Base-by-base conservation (phyloP, 1,140 invertebrate species). In the Octopus sinensis region DNA sequence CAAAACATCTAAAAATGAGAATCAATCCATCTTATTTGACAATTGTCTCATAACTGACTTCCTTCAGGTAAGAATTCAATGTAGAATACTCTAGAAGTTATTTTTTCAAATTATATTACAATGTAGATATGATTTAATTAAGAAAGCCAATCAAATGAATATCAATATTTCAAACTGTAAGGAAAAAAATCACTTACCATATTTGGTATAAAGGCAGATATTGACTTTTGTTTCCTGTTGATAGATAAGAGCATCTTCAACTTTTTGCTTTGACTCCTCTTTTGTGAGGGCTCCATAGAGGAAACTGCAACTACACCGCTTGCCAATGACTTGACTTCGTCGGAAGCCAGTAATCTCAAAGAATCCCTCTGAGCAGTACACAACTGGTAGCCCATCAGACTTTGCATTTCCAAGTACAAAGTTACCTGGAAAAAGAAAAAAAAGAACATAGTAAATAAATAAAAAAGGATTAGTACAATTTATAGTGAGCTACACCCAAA, bases 311-410 rank as follows among this genome's bases (percentile, higher is more conserved):
- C 96, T 96, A 91, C 96, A 98, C 83, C 96, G 95, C 90, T 97
- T 97, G 91, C 98, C 96, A 89, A 91, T 91, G 82, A 91, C 88
- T 92, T 98, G 96, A 68, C 96, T 96, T 83, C 97, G 93, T 82
- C 95, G 93, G 92, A 94, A 97, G 82, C 96, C 96, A 81, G 96
- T 98, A 92, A 98, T 94, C 92, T 98, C 97, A 90, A 96, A 97
- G 92, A 98, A 98, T 79, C 97, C 97, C 93, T 98, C 97, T 5
- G 96, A 97, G 92, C 97, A 98, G 92, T 98, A 98, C 83, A 98
- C 97, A 91, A 98, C 98, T 84, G 97, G 97, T 92, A 96, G 96
- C 53, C 94, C 89, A 83, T 95, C 94, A 83, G 97, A 96, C 92
- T 98, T 96, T 82, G 97, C 97, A 93, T 98, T 98, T 86, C 97